These are phyloP conservation scores for Centropus unirufus DNA, from an alignment of 2,113 vertebrate species.

Conservation along the genomic window DNA sequence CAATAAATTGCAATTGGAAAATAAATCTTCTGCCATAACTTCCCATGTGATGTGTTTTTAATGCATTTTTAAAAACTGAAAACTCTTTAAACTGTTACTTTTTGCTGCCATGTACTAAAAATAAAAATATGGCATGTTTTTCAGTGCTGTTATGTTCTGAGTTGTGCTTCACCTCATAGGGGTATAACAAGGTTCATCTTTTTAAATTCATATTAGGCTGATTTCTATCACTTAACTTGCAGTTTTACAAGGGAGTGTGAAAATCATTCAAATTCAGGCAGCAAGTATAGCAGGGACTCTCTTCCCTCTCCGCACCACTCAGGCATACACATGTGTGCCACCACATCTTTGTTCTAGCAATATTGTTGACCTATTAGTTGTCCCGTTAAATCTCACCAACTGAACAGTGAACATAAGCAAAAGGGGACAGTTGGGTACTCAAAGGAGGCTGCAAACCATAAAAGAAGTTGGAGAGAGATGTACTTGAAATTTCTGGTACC, in stretches of 20 bases:
- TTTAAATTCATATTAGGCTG: neutral
- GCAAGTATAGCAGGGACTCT: neutral
- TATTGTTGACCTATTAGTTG: neutral
- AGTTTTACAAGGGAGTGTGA: neutral
- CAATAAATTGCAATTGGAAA: neutral
- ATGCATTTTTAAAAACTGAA: neutral
- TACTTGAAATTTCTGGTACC: neutral
- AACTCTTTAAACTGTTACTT: neutral
- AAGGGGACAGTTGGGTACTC: neutral
- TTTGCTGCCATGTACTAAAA: neutral
- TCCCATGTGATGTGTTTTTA: neutral
- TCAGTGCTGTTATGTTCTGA: neutral
- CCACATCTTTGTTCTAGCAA: neutral
- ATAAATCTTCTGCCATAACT: neutral
- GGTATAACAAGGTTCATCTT: neutral
- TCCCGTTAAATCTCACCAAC: neutral
- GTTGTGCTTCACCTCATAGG: neutral
- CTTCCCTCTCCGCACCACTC: neutral
- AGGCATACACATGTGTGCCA: neutral
- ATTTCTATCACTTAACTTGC: neutral
- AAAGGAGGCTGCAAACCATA: neutral
- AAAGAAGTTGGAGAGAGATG: neutral
- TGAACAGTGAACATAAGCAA: neutral
- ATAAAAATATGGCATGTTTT: neutral
- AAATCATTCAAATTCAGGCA: neutral